Conservation (phyloP, 2,113 vertebrate genomes). For the Rutilus rutilus region DNA sequence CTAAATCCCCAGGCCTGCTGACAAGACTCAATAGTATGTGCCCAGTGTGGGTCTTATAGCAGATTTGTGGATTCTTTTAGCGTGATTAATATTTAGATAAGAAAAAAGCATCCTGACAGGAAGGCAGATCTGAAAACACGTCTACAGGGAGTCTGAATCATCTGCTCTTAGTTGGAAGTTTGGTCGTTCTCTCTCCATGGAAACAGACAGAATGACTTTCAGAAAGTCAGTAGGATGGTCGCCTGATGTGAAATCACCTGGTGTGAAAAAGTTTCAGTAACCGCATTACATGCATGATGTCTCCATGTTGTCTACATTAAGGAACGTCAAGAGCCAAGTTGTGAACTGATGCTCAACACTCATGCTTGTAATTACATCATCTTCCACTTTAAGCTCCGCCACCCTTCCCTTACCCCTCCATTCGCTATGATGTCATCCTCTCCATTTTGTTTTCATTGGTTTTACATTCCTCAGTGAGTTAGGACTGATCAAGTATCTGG, state of each 20-base stretch:
- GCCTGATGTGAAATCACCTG: conserved; percentile 45
- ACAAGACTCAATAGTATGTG: conserved; percentile 29
- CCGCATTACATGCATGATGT: neutral
- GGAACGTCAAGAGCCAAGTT: neutral
- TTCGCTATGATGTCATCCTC: conserved; percentile 47
- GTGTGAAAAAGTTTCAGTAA: conserved; percentile 37
- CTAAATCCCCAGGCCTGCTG: conserved; percentile 31
- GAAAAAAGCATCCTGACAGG: conserved; percentile 6
- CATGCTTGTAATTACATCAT: conserved; percentile 39
- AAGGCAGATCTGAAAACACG: conserved; percentile 11
- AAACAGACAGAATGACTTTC: conserved; percentile 44
- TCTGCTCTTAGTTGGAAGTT: conserved; percentile 13
- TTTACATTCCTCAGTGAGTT: conserved; percentile 26
- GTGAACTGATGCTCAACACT: conserved; percentile 24
- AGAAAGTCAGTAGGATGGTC: conserved; percentile 27
- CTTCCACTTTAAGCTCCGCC: conserved; percentile 1
- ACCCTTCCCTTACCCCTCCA: conserved; percentile 2
- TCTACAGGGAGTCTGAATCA: conserved; percentile 25
- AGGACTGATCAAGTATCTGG: conserved; percentile 23
- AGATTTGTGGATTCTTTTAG: conserved; percentile 14
- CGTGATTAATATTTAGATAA: conserved; percentile 7
- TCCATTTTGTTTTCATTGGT: conserved; percentile 18
- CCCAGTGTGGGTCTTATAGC: conserved; percentile 3
- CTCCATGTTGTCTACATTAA: neutral
- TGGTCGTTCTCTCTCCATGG: conserved; percentile 32